A percentile compares a stretch with the other conserved stretches of the same genome.
phyloP scores from a whole-genome alignment of 2,888 invertebrate species.

The Argyra leucocephala region DNA sequence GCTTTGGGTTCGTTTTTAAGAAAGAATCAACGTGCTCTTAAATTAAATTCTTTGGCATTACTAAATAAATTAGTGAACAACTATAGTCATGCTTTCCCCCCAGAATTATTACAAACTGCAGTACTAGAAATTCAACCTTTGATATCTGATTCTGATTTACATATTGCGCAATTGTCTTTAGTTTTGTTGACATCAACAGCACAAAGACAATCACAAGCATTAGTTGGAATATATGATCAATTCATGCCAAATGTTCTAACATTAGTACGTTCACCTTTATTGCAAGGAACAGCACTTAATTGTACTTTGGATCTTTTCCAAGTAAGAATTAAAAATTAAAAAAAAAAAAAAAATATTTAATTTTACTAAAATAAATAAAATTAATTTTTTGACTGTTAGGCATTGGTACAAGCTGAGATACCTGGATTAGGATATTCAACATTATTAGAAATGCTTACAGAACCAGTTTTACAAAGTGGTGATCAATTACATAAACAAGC shows the following conservation, averaged over 20 bases:
- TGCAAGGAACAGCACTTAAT: constrained; percentile 77
- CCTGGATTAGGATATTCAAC: constrained; percentile 73
- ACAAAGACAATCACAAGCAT: constrained; percentile 64
- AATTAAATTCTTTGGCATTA: constrained; percentile 79
- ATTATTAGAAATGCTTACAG: constrained; percentile 65
- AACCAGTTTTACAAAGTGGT: constrained; percentile 52
- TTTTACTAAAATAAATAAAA: background rate
- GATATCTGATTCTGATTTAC: constrained; percentile 87
- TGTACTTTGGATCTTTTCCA: constrained; percentile 88
- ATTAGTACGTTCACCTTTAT: constrained; percentile 79
- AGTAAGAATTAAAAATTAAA: constrained; percentile 19
- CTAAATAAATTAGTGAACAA: constrained; percentile 84
- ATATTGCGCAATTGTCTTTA: constrained; percentile 88
- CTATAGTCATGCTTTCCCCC: constrained; percentile 57
- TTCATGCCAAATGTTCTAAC: constrained; percentile 78
- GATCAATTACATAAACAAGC: constrained; percentile 62
- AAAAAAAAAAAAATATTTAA: background rate
- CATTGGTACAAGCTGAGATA: constrained; percentile 74
- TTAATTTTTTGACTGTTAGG: constrained; percentile 37
- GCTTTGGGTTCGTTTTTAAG: constrained; percentile 87
- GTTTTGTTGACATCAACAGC: constrained; percentile 75
- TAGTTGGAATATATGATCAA: constrained; percentile 61
- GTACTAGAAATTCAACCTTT: constrained; percentile 83
- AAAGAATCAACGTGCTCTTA: constrained; percentile 92
- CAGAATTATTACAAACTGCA: constrained; percentile 61